phyloP scores from a whole-genome alignment of 2,797 vertebrate species.

The Pelodytes ibericus region DNA sequence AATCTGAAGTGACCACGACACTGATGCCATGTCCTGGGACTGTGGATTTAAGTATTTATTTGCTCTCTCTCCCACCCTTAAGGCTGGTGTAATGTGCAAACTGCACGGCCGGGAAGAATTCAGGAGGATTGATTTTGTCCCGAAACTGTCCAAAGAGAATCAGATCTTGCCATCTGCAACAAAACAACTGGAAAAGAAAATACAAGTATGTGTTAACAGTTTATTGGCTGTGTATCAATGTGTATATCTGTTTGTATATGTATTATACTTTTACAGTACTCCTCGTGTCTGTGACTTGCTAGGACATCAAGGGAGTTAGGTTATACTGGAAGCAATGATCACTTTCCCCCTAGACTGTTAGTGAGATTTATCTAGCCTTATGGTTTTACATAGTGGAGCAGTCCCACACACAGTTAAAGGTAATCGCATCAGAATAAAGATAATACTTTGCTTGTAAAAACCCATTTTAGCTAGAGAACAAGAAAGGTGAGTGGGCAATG shows the following conservation, averaged over 20 bases:
- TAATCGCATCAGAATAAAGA: too few species aligned
- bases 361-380: too few species aligned
- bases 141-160: constrained; percentile 91
- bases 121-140: constrained; percentile 87
- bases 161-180: constrained; percentile 82
- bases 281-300: too few species aligned
- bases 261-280: not conserved
- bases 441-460: too few species aligned
- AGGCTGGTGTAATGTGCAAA: constrained; percentile 83
- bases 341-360: too few species aligned
- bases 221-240: too few species aligned
- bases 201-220: constrained; percentile 70
- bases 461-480: too few species aligned
- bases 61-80: constrained; percentile 85
- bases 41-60: constrained; percentile 94
- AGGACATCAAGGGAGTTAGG: too few species aligned
- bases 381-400: too few species aligned
- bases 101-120: constrained; percentile 87
- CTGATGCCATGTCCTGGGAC: constrained; percentile 88
- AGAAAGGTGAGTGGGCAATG: too few species aligned
- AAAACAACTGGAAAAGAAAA: constrained; percentile 77
- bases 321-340: too few species aligned
- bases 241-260: not conserved
- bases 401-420: too few species aligned
- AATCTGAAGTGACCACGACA: constrained; percentile 61